Percentiles rank a stretch among this genome's conserved stretches.
Evolutionary conservation across 2,888 invertebrate genomes (phyloP).

Genomic region (Unio pictorum): DNA sequence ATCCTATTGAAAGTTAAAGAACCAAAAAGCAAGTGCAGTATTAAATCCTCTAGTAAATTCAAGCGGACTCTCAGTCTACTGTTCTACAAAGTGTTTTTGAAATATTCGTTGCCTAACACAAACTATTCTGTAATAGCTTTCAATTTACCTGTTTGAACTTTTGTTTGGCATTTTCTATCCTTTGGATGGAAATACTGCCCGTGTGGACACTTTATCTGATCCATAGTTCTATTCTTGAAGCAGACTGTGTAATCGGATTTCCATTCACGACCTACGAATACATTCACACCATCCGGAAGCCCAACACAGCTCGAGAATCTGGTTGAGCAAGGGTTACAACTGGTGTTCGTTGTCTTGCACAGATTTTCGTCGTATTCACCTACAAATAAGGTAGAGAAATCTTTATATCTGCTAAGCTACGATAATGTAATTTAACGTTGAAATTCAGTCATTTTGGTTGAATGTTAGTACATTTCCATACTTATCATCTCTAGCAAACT

Average conservation of each 20-base stretch:
- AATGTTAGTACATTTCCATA: too few species aligned
- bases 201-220: not conserved
- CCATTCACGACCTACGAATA: constrained; percentile 9
- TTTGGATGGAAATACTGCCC: constrained; percentile 10
- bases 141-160: constrained; percentile 20
- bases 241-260: constrained; percentile 10
- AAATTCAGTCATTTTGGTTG: too few species aligned
- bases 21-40: too few species aligned
- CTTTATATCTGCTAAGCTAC: too few species aligned
- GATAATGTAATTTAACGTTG: too few species aligned
- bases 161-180: constrained; percentile 20
- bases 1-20: too few species aligned
- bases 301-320: constrained; percentile 9
- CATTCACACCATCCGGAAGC: not conserved
- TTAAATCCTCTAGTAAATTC: too few species aligned
- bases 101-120: too few species aligned
- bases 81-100: too few species aligned
- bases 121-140: too few species aligned
- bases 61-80: too few species aligned
- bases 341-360: not conserved
- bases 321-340: constrained; percentile 5
- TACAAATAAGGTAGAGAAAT: not conserved
- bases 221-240: constrained; percentile 1
- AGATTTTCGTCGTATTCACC: constrained; percentile 13
- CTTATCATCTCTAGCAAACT: too few species aligned